Evolutionary conservation across 2,888 invertebrate species (phyloP).

Genomic region (Xiphydria camelus): DNA sequence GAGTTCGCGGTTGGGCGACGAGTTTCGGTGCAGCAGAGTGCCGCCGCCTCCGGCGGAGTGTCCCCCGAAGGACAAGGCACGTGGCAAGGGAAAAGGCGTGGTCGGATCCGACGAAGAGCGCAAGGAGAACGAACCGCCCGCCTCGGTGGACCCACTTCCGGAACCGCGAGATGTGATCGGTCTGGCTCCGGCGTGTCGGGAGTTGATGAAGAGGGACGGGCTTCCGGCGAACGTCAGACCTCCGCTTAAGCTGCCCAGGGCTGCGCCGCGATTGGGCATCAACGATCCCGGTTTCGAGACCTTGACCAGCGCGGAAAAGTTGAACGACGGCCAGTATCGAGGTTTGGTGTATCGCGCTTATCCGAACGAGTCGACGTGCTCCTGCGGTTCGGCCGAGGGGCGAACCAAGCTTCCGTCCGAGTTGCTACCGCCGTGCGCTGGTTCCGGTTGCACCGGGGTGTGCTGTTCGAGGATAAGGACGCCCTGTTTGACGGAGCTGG

Average conservation of each 20-base stretch:
- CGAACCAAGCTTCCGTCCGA: slow-evolving; percentile 14
- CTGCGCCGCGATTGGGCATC: slow-evolving; percentile 30
- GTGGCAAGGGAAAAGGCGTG: neutral
- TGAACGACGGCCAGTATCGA: slow-evolving; percentile 42
- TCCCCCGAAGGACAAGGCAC: too few relatives aligned
- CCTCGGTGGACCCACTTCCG: neutral
- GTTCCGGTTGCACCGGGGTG: slow-evolving; percentile 30
- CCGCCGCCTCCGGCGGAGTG: slow-evolving; percentile 1
- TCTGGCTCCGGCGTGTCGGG: slow-evolving; percentile 2
- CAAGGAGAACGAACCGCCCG: neutral
- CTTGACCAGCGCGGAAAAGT: slow-evolving; percentile 44
- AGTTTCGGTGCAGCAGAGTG: slow-evolving; percentile 8
- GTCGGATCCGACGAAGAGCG: neutral
- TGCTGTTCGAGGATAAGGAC: slow-evolving; percentile 35
- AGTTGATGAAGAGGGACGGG: neutral
- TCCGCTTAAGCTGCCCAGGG: slow-evolving; percentile 24
- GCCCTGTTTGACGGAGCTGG: neutral
- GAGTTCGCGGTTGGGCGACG: slow-evolving; percentile 20
- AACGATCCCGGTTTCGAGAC: slow-evolving; percentile 34
- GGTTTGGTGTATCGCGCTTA: slow-evolving; percentile 36
- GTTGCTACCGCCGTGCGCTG: slow-evolving; percentile 27
- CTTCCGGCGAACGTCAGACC: neutral
- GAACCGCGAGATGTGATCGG: slow-evolving; percentile 4
- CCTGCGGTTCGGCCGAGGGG: slow-evolving; percentile 21
- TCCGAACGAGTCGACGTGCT: slow-evolving; percentile 42